Base-by-base conservation (phyloP, 2,113 vertebrate species). In the Falco punctatus region DNA sequence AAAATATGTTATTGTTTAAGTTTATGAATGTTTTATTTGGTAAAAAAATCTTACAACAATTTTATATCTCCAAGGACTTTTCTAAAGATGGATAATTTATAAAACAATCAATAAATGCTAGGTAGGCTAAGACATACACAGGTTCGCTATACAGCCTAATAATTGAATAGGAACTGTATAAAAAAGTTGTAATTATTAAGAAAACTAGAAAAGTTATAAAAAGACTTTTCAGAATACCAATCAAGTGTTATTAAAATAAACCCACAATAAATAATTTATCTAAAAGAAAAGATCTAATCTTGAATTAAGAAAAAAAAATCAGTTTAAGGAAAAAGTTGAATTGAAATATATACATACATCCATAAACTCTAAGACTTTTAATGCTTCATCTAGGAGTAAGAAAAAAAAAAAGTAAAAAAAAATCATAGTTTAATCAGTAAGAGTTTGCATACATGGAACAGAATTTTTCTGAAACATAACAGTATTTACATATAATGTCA, bases 331-430 rank as follows among this genome's bases (percentile, higher is more conserved):
- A 77, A 84, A 54, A 38, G 6, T 17, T 66, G 9, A 57, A 48
- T 75, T 49, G 24, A 22, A 24, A 40, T 26, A 52, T n/a, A 38
- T 24, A 64, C 5, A 33, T 2, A 27, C 2, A 48, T 23, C 4
- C 0, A 0, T 33, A 74, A 89, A 59, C 10, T 27, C 9, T 64
- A 81, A 26, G 6, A 35, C 3, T n/a, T 77, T 32, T 54, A 55
- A 55, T 3, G 1, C 1, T n/a, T 13, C 11, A 46, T 6, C 6
- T 40, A 54, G 3, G 18, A 59, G 21, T 55, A 70, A 44, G 10
- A 7, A 77, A 57, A 40, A 32, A 35, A 38, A 46, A 38, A 28
- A 11, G 1, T 17, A 35, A 61, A 30, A 52, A 10, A 5, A 58
- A 69, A 27, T 80, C 46, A 11, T 5, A 49, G 4, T 65, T 78